A percentile compares a stretch with the other conserved stretches of the same genome.
These are phyloP conservation scores for Drosophila basisetae DNA, from an alignment of 2,888 invertebrate genomes.

Conservation along the genomic window DNA sequence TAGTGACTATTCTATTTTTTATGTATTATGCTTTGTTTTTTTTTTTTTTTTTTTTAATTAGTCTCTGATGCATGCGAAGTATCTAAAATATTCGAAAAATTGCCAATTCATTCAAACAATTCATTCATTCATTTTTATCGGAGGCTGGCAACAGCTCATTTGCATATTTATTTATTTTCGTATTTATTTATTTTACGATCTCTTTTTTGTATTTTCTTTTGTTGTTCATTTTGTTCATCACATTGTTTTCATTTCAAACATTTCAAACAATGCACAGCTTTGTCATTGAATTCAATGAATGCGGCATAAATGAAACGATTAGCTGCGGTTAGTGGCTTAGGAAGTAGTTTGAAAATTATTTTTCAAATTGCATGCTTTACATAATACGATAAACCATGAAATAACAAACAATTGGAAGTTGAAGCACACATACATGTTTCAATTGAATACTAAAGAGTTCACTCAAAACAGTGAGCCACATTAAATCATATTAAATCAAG, in stretches of 20 bases:
- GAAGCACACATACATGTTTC: neutral
- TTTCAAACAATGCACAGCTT: constrained; percentile 10
- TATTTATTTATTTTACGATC: constrained; percentile 4
- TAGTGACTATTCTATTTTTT: constrained; percentile 29
- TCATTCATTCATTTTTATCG: constrained; percentile 39
- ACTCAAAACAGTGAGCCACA: neutral
- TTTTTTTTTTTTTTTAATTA: constrained; percentile 71
- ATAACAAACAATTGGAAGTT: constrained; percentile 1
- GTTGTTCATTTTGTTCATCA: constrained; percentile 12
- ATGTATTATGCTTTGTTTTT: constrained; percentile 16
- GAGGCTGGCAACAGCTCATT: constrained; percentile 29
- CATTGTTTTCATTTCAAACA: constrained; percentile 10
- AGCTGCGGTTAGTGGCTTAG: constrained; percentile 23
- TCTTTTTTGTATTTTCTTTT: constrained; percentile 14
- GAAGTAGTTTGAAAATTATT: constrained; percentile 12
- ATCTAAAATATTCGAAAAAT: constrained; percentile 34
- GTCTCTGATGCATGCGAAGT: constrained; percentile 21
- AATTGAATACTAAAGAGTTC: neutral
- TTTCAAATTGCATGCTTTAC: neutral
- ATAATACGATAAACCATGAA: neutral
- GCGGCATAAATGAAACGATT: constrained; percentile 21
- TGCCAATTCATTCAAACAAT: neutral
- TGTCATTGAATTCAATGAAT: constrained; percentile 30
- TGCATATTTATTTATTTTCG: constrained; percentile 22
- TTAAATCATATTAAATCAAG: neutral